Evolutionary conservation across 1,140 invertebrate genomes (phyloP).

Genomic region (Calliopsis andreniformis): DNA sequence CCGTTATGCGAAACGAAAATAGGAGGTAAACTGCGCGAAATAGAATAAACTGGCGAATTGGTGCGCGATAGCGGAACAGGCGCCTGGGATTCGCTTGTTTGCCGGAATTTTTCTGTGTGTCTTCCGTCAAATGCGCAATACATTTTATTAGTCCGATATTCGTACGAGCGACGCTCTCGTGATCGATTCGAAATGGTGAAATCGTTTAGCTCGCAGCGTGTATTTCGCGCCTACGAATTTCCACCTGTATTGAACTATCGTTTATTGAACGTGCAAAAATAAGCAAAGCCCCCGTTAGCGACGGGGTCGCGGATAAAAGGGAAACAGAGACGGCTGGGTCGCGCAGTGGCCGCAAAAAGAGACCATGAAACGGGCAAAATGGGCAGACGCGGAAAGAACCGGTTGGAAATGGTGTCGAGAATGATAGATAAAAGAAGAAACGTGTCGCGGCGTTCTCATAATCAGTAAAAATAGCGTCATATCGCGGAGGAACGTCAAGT

Average conservation of each 20-base stretch:
- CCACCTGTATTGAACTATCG: not conserved
- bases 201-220: not conserved
- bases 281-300: not conserved
- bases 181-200: not conserved
- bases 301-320: not conserved
- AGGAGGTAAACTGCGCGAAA: constrained; percentile 23
- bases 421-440: constrained; percentile 49
- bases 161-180: not conserved
- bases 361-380: not conserved
- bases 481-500: constrained; percentile 34
- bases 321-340: not conserved
- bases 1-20: constrained; percentile 64
- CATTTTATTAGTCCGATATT: not conserved
- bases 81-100: constrained; percentile 10
- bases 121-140: not conserved
- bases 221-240: not conserved
- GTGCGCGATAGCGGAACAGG: constrained; percentile 1
- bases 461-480: constrained; percentile 42
- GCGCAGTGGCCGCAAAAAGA: not conserved
- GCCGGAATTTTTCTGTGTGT: not conserved
- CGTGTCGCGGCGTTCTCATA: constrained; percentile 43
- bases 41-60: constrained; percentile 13
- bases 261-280: not conserved
- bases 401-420: not conserved
- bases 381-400: not conserved